phyloP scores from a whole-genome alignment of 2,888 invertebrate genomes.

The Epinotia demarniana region DNA sequence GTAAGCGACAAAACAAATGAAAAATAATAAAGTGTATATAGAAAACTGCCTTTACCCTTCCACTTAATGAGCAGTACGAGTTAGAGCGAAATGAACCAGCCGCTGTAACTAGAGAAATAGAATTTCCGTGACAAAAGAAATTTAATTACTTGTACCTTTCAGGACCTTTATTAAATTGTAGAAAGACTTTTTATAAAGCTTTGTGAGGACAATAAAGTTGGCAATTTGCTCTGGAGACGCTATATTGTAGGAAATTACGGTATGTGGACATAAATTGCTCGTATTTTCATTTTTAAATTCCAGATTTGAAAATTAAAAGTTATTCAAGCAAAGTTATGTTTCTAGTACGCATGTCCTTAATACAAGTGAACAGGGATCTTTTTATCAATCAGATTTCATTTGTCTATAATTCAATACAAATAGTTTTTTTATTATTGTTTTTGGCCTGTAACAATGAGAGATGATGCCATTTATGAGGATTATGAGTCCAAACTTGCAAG shows the following conservation, averaged over 20 bases:
- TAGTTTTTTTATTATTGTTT: too few species aligned
- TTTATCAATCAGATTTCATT: too few species aligned
- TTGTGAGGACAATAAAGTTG: conserved; percentile 28
- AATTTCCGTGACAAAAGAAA: conserved; percentile 40
- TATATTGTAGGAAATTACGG: not conserved
- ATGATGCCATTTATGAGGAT: too few species aligned
- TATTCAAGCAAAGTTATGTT: too few species aligned
- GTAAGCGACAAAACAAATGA: not conserved
- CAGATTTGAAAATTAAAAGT: too few species aligned
- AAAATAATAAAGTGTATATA: not conserved
- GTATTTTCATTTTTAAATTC: too few species aligned
- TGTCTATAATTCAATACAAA: too few species aligned
- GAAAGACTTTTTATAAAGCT: conserved; percentile 39
- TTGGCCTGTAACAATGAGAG: too few species aligned
- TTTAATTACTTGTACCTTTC: conserved; percentile 38
- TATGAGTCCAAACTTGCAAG: too few species aligned
- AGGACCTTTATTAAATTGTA: conserved; percentile 34
- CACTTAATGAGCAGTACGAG: not conserved
- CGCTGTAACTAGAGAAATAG: conserved; percentile 29
- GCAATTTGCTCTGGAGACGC: conserved; percentile 15
- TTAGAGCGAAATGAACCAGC: conserved; percentile 2
- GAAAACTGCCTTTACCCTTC: not conserved
- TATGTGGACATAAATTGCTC: too few species aligned
- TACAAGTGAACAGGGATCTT: too few species aligned
- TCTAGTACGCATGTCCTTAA: too few species aligned